Evolutionary conservation across 2,797 vertebrate species (phyloP).

Genomic region (Carapus acus): DNA sequence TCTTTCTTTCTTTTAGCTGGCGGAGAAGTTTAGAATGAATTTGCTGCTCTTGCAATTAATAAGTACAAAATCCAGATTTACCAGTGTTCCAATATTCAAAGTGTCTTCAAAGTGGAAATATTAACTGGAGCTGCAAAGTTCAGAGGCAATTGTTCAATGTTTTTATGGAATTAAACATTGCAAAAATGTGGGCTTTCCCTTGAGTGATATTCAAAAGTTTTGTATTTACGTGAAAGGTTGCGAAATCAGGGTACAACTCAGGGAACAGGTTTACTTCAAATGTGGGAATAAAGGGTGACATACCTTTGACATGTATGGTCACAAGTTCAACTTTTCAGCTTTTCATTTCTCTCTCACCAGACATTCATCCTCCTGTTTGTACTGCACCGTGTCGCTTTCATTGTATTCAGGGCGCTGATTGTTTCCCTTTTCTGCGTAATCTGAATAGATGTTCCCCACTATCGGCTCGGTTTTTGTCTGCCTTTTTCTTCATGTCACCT

Average conservation of each 20-base stretch:
- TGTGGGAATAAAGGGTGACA: slow-evolving; percentile 55
- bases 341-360: slow-evolving; percentile 6
- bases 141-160: slow-evolving; percentile 76
- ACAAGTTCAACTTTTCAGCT: slow-evolving; percentile 4
- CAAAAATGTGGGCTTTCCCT: slow-evolving; percentile 61
- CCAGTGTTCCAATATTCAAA: slow-evolving; percentile 64
- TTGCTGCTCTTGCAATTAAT: slow-evolving; percentile 73
- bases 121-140: slow-evolving; percentile 70
- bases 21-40: slow-evolving; percentile 65
- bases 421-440: slow-evolving; percentile 38
- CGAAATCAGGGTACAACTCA: slow-evolving; percentile 71
- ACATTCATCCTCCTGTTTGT: slow-evolving; percentile 15
- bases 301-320: slow-evolving; percentile 18
- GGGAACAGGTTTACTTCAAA: slow-evolving; percentile 71
- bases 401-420: slow-evolving; percentile 24
- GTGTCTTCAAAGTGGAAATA: slow-evolving; percentile 73
- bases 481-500: slow-evolving; percentile 26
- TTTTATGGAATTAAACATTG: slow-evolving; percentile 65
- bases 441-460: slow-evolving; percentile 35
- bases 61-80: slow-evolving; percentile 72
- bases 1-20: slow-evolving; percentile 72
- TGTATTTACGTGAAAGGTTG: slow-evolving; percentile 72
- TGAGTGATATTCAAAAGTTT: slow-evolving; percentile 69
- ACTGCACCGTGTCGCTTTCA: slow-evolving; percentile 5
- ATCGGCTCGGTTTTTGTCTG: slow-evolving; percentile 12